Base-by-base conservation (phyloP, 2,797 vertebrate genomes). In the Poeciliopsis turneri region DNA sequence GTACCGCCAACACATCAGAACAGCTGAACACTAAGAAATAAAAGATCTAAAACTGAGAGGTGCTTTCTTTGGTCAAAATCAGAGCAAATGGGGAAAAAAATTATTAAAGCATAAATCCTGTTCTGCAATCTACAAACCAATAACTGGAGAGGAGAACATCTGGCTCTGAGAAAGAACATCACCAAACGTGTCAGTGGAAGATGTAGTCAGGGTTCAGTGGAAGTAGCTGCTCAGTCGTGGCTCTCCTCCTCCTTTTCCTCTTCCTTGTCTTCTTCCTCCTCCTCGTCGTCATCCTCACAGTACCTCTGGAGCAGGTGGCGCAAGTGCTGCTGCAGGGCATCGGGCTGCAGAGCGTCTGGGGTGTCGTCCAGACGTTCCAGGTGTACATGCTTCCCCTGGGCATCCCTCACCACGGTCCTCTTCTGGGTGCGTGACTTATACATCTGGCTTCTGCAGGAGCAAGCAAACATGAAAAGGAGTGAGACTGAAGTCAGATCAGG, bases 31-130 rank as follows among this genome's bases (percentile, higher is more conserved):
- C 72, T 72, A 6, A 59, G 77, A 76, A 69, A n/a, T 72, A 85
- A 79, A 79, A 86, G 61, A 49, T 72, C 12, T 86, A 15, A 64
- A 89, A 87, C 71, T 90, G 25, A 78, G 66, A 92, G 94, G 93
- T 89, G 94, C 94, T 92, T 94, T 98, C 97, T 99, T 98, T 98
- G 97, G 98, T 98, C 97, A 98, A 97, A 96, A 96, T 93, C 95
- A 95, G 93, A 96, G 95, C 95, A 91, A 95, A 23, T 49, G 5
- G 47, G 6, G 3, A 78, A 78, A 70, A 66, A 77, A 76, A 64
- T 4, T 11, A 72, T 78, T 49, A 79, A 84, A 87, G 81, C 87
- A 87, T 64, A 59, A 82, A 91, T 82, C 84, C 47, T 80, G 86
- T 89, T 88, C 75, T 72, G 36, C 84, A 74, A 69, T 87, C 4